Evolutionary conservation across 92 coral and sea anemone genomes (phyloP), one percentile per base, ranked within the genome.

Genomic region (Porites cylindrica): DNA sequence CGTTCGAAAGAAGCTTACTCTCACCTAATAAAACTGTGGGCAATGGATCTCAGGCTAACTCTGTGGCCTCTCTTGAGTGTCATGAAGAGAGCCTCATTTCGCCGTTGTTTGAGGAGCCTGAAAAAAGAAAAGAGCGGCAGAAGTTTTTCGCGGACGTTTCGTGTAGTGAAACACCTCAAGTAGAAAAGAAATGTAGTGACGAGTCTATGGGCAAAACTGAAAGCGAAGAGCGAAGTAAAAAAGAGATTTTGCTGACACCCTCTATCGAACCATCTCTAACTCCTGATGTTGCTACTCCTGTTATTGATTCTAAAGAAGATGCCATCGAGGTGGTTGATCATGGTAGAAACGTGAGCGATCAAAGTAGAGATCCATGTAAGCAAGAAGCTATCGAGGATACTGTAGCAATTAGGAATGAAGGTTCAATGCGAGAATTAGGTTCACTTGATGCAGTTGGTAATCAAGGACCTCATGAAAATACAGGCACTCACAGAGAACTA

Each of bases 61-160:
- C 98, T 56, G 95, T 93, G 19, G 92, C 88, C 4, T 95, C 98
- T 1, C 82, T 95, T 19, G 98, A 95, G 76, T 95, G 98, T 56
- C 98, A 95, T 68, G 98, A 95, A 84, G 94, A 95, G 58, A 94
- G 93, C 10, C 94, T 95, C 62, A 91, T 94, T 51, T 95, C 98
- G 9, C 98, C 98, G 16, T 79, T 85, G 61, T 89, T 84, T 50
- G 96, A 93, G 51, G 94, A 64, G 60, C 51, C 80, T 16, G 87
- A 83, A 24, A 73, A 52, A 72, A 76, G 71, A 47, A 83, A 52
- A 53, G 87, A 83, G 14, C 87, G 87, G 8, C 87, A 73, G 72
- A 73, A 50, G 26, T 83, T 83, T 63, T 83, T 83, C 32, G 87
- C 80, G 2, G 87, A 83, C 65, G 24, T 61, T 1, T 20, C 70